These are phyloP conservation scores for Spisula subtruncata DNA, from an alignment of 2,888 invertebrate species.

Conservation along the genomic window DNA sequence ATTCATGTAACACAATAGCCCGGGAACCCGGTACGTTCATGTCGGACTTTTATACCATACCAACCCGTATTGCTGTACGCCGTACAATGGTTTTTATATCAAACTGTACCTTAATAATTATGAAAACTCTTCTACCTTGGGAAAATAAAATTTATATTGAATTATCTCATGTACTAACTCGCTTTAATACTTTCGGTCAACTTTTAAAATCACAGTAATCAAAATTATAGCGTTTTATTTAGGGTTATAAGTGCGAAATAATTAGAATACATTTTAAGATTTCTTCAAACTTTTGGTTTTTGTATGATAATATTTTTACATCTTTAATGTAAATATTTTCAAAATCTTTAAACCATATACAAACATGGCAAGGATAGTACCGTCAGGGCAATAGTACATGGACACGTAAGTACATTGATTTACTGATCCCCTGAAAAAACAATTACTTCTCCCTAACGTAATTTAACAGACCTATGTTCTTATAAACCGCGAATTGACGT, in stretches of 20 bases:
- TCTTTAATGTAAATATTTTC: constrained; percentile 61
- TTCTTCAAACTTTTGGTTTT: constrained; percentile 33
- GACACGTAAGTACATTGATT: constrained; percentile 15
- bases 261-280: constrained; percentile 37
- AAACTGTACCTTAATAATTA: neutral
- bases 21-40: neutral
- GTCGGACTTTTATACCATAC: neutral
- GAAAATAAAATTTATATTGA: constrained; percentile 19
- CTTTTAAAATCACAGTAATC: constrained; percentile 31
- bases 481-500: constrained; percentile 52
- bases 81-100: neutral
- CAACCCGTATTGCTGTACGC: neutral
- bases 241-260: constrained; percentile 36
- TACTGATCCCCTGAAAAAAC: constrained; percentile 57
- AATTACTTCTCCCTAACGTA: constrained; percentile 16
- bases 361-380: constrained; percentile 17
- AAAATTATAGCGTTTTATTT: constrained; percentile 27
- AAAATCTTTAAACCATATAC: constrained; percentile 31
- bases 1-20: constrained; percentile 4
- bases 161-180: constrained; percentile 2
- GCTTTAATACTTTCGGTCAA: constrained; percentile 24
- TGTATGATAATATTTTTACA: constrained; percentile 57
- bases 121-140: neutral
- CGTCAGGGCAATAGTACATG: neutral
- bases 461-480: constrained; percentile 55